Percentiles rank a stretch among this genome's conserved stretches.
These are phyloP conservation scores for Centropus bengalensis DNA, from an alignment of 2,113 vertebrate genomes.

Conservation along the genomic window DNA sequence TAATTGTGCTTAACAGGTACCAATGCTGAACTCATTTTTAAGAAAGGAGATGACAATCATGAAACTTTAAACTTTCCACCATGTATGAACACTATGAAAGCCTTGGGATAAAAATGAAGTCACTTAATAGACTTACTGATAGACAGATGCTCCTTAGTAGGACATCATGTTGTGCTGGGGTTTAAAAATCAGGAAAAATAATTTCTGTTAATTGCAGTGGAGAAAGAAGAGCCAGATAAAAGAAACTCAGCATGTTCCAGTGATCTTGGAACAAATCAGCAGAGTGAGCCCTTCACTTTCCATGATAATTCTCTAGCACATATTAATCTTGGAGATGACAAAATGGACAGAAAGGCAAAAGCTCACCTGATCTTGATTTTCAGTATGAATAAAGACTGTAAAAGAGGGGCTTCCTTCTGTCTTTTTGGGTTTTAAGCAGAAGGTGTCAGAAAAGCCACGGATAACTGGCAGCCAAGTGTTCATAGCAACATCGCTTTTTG, in stretches of 20 bases:
- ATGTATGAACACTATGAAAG: not conserved
- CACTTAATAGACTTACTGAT: not conserved
- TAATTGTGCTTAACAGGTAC: not conserved
- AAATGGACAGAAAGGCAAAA: not conserved
- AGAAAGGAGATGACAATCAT: rapidly evolving
- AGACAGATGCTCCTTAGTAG: not conserved
- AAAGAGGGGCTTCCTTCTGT: too few species aligned
- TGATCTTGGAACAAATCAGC: not conserved
- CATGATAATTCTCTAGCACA: not conserved
- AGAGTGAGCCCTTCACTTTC: not conserved
- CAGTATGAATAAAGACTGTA: too few species aligned
- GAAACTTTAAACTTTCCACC: not conserved
- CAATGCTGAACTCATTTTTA: not conserved
- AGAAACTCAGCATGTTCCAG: not conserved
- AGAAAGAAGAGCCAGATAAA: not conserved
- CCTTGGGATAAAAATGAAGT: not conserved
- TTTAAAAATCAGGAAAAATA: not conserved
- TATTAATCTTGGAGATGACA: not conserved
- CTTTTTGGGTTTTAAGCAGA: too few species aligned
- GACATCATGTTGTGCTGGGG: not conserved
- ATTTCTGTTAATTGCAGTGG: not conserved
- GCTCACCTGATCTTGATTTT: too few species aligned
- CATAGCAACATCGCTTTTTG: too few species aligned
- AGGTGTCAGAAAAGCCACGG: too few species aligned
- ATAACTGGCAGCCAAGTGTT: too few species aligned